phyloP scores from a whole-genome alignment of 2,888 invertebrate species.

The Heliconius charithonia region DNA sequence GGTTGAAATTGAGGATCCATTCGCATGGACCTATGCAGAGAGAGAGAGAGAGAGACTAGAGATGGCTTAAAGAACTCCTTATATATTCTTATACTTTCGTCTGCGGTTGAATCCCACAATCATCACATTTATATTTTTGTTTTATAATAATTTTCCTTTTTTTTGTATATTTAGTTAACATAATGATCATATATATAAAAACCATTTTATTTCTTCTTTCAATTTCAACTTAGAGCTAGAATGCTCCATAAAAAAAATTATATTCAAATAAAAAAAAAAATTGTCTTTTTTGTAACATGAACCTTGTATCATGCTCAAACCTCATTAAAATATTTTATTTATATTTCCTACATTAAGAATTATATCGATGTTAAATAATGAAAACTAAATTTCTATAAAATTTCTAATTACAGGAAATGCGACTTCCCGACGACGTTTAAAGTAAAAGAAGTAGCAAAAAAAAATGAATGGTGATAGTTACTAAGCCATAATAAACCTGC shows the following conservation, averaged over 20 bases:
- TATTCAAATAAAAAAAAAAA: not conserved
- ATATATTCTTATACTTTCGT: no score
- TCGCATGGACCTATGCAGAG: no score
- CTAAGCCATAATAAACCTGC: no score
- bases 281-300: not conserved
- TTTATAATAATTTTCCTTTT: no score
- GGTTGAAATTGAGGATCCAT: no score
- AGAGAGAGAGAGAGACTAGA: no score
- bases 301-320: no score
- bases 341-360: not conserved
- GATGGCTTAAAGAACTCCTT: no score
- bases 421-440: not conserved
- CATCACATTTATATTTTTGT: no score
- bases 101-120: no score
- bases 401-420: constrained; percentile 7
- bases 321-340: no score
- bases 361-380: not conserved
- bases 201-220: not conserved
- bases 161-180: not conserved
- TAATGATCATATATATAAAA: not conserved
- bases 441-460: not conserved
- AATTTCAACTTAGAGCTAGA: not conserved
- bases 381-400: not conserved
- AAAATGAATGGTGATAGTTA: rapidly evolving
- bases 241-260: not conserved